These are phyloP conservation scores for Creontiades dilutus DNA, from an alignment of 2,888 invertebrate genomes.

Conservation along the genomic window DNA sequence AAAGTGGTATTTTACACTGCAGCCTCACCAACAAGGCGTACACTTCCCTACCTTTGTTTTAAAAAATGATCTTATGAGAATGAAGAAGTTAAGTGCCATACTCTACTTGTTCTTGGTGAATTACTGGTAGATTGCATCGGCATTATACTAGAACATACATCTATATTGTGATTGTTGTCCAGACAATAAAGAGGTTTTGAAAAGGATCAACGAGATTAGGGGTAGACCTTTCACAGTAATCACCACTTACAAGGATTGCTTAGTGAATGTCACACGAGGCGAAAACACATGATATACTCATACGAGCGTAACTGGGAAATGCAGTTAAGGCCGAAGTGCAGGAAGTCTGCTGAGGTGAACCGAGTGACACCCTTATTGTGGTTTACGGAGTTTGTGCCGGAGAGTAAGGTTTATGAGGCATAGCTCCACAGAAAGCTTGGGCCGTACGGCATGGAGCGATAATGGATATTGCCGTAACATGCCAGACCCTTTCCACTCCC, in stretches of 20 bases:
- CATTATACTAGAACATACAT: no score
- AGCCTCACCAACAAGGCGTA: no score
- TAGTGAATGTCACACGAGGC: background rate
- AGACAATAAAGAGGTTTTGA: no score
- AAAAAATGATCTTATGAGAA: no score
- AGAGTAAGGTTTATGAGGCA: background rate
- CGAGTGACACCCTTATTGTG: slow-evolving; percentile 39
- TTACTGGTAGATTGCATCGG: no score
- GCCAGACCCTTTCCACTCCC: slow-evolving; percentile 1
- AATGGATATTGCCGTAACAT: slow-evolving; percentile 36
- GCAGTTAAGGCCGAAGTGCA: slow-evolving; percentile 25
- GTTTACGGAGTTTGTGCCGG: slow-evolving; percentile 13
- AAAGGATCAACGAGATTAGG: background rate
- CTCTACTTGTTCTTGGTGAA: no score
- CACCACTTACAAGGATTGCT: slow-evolving; percentile 16
- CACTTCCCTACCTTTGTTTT: no score
- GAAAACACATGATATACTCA: background rate
- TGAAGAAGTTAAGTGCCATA: no score
- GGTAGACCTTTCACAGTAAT: background rate
- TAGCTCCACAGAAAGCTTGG: background rate
- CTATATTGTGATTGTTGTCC: no score
- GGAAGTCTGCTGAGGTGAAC: slow-evolving; percentile 33
- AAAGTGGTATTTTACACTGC: no score
- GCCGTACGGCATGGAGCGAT: background rate
- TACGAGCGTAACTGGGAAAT: background rate